Evolutionary conservation across 2,888 invertebrate species (phyloP).

Genomic region (Prenolepis imparis): DNA sequence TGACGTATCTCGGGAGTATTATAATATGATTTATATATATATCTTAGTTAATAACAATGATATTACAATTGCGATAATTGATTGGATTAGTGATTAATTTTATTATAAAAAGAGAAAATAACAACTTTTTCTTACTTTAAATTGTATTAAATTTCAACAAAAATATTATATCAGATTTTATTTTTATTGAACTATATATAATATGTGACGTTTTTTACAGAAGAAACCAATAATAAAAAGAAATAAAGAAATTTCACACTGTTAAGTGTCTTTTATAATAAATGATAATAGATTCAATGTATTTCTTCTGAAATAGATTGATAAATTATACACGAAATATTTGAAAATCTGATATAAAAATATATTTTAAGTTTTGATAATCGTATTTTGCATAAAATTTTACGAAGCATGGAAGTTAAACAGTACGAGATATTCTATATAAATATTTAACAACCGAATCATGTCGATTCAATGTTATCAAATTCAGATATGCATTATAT

Average conservation of each 20-base stretch:
- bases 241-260: not conserved
- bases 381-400: slow-evolving; percentile 10
- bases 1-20: not conserved
- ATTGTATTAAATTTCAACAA: slow-evolving; percentile 1
- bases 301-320: not conserved
- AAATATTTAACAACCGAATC: slow-evolving; percentile 4
- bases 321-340: slow-evolving; percentile 18
- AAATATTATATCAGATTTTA: not conserved
- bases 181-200: not conserved
- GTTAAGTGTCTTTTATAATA: not conserved
- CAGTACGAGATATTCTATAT: not conserved
- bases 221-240: not conserved
- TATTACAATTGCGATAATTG: not conserved
- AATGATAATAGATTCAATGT: slow-evolving; percentile 7
- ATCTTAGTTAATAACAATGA: not conserved
- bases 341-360: slow-evolving; percentile 3
- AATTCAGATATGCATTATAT: not conserved
- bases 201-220: not conserved
- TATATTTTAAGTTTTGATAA: not conserved
- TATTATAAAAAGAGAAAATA: not conserved
- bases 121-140: not conserved
- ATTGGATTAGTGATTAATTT: not conserved
- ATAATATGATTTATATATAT: not conserved
- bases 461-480: not conserved
- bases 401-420: not conserved